Percentiles rank a stretch among this genome's conserved stretches.
These are phyloP conservation scores for Hemitrygon akajei DNA, from an alignment of 2,797 vertebrate genomes.

Conservation along the genomic window DNA sequence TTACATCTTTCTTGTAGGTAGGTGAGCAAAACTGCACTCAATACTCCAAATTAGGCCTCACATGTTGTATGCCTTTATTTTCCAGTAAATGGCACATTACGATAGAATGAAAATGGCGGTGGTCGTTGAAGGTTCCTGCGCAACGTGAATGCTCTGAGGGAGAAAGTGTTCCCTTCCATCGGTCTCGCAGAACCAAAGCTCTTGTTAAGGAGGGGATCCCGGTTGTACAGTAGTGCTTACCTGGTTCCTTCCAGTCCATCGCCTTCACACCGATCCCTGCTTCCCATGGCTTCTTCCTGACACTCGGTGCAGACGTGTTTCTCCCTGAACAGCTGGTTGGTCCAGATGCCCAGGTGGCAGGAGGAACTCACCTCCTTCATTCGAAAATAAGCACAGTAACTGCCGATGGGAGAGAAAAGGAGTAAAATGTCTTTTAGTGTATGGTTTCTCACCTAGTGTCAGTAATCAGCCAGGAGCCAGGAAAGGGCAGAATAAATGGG, in stretches of 20 bases:
- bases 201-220: too few species aligned
- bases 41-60: too few species aligned
- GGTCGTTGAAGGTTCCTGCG: neutral
- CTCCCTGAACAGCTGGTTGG: conserved; percentile 59
- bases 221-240: conserved; percentile 48
- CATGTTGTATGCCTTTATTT: too few species aligned
- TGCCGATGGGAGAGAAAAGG: conserved; percentile 42
- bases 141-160: too few species aligned
- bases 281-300: conserved; percentile 57
- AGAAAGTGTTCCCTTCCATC: too few species aligned
- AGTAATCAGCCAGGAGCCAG: neutral
- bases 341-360: conserved; percentile 65
- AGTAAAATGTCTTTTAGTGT: neutral
- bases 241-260: conserved; percentile 63
- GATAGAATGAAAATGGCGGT: neutral
- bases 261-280: conserved; percentile 56
- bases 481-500: neutral
- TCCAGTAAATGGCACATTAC: too few species aligned
- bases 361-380: conserved; percentile 61
- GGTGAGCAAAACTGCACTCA: too few species aligned
- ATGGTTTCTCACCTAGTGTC: neutral
- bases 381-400: conserved; percentile 71
- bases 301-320: conserved; percentile 66
- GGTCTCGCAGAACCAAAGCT: too few species aligned
- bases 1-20: too few species aligned